Percentiles rank a stretch among this genome's conserved stretches.
Conservation (phyloP, 2,113 vertebrate species). For the Petroica traversi region DNA sequence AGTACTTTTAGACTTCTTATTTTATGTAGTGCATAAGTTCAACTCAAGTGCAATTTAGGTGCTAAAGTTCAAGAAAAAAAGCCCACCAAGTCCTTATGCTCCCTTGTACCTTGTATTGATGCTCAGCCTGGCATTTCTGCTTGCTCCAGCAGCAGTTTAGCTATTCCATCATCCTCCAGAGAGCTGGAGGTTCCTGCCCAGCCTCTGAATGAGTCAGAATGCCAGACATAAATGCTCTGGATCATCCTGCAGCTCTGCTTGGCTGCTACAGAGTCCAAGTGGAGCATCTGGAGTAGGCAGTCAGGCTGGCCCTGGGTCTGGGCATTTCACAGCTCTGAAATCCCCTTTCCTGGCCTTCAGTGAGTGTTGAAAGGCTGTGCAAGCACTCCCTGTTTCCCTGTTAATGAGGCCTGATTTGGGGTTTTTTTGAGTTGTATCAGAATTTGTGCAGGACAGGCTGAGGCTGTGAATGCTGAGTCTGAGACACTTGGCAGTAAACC, state of each 20-base stretch:
- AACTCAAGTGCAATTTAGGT: neutral
- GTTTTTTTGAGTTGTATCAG: neutral
- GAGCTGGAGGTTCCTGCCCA: neutral
- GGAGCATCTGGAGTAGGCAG: neutral
- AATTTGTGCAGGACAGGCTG: neutral
- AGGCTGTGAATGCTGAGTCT: neutral
- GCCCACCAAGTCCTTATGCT: neutral
- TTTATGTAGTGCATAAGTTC: neutral
- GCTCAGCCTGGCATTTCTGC: neutral
- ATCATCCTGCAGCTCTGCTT: neutral
- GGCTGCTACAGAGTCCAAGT: neutral
- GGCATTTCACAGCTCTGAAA: neutral
- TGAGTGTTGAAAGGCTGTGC: neutral
- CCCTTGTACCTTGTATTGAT: neutral
- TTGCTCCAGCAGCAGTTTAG: neutral
- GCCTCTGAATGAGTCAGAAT: neutral
- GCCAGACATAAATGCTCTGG: neutral
- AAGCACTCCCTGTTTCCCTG: neutral
- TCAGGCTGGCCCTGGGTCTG: neutral
- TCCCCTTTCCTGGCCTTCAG: neutral
- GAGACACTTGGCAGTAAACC: neutral
- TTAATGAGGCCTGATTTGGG: neutral
- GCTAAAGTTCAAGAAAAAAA: neutral
- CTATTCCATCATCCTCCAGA: neutral
- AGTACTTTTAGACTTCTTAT: neutral